Evolutionary conservation across 1,140 invertebrate genomes (phyloP), one percentile per base, ranked within the genome.

Genomic region (Elymnias hypermnestra): DNA sequence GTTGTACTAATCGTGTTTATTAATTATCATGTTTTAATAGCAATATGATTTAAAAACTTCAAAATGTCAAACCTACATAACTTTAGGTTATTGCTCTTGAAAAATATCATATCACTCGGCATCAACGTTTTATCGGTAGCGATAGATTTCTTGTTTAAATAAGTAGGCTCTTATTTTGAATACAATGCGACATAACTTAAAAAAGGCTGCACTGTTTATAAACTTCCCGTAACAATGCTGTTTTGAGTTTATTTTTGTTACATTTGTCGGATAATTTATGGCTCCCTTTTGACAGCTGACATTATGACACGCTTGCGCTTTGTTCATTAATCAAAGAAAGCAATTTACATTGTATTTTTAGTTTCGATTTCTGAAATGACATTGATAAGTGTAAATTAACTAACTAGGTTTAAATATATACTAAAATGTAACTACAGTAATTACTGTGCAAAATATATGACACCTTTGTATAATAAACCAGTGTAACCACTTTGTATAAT

Each of bases 321-420:
- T 45, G 23, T 47, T 49, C 57, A 65, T 65, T 62, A 65, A 65
- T 65, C 55, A 62, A 52, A 58, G 48, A 46, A 47, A 51, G 51
- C 49, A 41, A 55, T 28, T 48, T 28, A 45, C 39, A 53, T 35
- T 58, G 43, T 52, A 51, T 23, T 53, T 55, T 59, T 38, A 35
- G 38, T 46, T 46, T 43, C 37, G 39, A 38, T 39, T 40, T 46
- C 36, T 37, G 33, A 37, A 44, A 38, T 40, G 38, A 52, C 37
- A 35, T 47, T 51, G 48, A 57, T 53, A 44, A 51, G 48, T 28
- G 42, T 19, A 23, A 36, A 49, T 59, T 57, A 56, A 65, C 53
- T 61, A 65, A 51, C 52, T 59, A 48, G 25, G 17, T n/a, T n/a
- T n/a, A n/a, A n/a, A n/a, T n/a, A n/a, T n/a, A n/a, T n/a, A n/a